These are phyloP conservation scores for Dipodomys stephensi DNA, from an alignment of 2,113 vertebrate genomes.

Conservation along the genomic window DNA sequence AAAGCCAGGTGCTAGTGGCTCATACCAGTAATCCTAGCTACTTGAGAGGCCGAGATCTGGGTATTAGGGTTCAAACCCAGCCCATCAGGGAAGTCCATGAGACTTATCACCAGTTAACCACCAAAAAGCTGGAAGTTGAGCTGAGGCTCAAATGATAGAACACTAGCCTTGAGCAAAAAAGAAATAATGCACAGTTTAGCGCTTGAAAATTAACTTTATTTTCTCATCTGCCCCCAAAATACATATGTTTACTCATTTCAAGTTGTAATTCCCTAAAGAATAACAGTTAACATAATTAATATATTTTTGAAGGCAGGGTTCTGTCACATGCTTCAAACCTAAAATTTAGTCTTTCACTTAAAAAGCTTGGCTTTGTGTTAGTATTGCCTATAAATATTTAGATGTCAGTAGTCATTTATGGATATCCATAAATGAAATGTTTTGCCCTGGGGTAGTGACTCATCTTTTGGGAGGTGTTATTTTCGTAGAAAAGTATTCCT, in stretches of 20 bases:
- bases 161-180: too few species aligned
- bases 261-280: background rate
- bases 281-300: background rate
- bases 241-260: constrained; percentile 3
- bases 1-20: background rate
- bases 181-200: background rate
- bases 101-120: too few species aligned
- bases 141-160: too few species aligned
- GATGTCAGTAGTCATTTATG: constrained; percentile 14
- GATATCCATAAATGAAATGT: constrained; percentile 59
- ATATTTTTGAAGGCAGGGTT: constrained; percentile 44
- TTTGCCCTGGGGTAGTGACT: constrained; percentile 56
- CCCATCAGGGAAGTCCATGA: too few species aligned
- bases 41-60: too few species aligned
- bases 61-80: too few species aligned
- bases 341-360: constrained; percentile 22
- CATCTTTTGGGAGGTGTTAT: constrained; percentile 58
- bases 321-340: background rate
- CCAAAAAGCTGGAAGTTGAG: too few species aligned
- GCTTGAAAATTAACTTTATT: constrained; percentile 50
- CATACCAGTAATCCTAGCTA: too few species aligned
- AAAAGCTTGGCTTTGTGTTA: constrained; percentile 63
- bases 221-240: background rate
- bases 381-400: constrained; percentile 65
- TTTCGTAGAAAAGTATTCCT: constrained; percentile 67